Base-by-base conservation (phyloP, 1,140 invertebrate genomes). In the Zophobas atratus region DNA sequence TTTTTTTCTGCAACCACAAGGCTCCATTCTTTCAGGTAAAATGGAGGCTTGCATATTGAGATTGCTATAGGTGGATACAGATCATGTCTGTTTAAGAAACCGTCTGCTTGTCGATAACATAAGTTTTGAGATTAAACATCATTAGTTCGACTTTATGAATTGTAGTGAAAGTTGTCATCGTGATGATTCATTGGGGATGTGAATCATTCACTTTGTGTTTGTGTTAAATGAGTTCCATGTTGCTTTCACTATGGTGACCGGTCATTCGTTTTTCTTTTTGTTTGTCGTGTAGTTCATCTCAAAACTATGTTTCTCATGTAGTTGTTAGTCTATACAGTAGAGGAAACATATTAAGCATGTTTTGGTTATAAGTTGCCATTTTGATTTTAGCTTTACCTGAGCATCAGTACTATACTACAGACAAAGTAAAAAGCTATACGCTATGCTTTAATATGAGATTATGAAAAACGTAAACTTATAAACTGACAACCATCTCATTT, bases 21-120 rank as follows among this genome's bases (percentile, higher is more conserved):
- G 91, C 91, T 91, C 91, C 88, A 92, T 92, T 89, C 88, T 92
- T 88, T 91, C 91, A 92, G 91, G 91, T 92, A 92, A 92, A 87
- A 88, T 86, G 85, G 86, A 86, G 85, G 84, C 85, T 86, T 86
- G 85, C 84, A 79, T 85, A 82, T 83, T 86, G 81, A 85, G 83
- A 83, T 84, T 86, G 85, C 84, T 84, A 84, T 84, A 85, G 81
- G 82, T 84, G 82, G 83, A 85, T 81, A 82, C 79, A 81, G 49
- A 60, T 77, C 36, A 57, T 78, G 78, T 78, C 51, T 70, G 77
- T 79, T 77, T 53, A 82, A 78, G 39, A 72, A 79, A 55, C 73
- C 63, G 80, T 77, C 49, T 82, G 83, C 83, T 84, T 84, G 83
- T 80, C 71, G 73, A 79, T 76, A 70, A 76, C 57, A 80, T 76